Evolutionary conservation across 2,113 vertebrate genomes (phyloP).

Genomic region (Nycticebus coucang): DNA sequence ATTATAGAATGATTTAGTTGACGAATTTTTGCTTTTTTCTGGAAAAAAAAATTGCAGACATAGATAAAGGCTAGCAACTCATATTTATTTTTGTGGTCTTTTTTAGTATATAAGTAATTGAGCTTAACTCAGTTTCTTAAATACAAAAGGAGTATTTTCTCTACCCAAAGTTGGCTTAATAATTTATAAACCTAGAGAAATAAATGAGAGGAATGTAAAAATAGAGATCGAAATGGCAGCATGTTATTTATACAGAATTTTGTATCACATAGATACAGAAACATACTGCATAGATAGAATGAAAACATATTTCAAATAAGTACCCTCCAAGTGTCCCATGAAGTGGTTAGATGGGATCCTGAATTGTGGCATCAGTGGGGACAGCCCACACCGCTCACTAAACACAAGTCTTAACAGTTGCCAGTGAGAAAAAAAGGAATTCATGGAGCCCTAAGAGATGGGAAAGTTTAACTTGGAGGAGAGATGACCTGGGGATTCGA

Average conservation of each 20-base stretch:
- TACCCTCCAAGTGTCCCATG: neutral
- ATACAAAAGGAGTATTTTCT: neutral
- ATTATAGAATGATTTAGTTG: conserved; percentile 8
- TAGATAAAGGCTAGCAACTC: neutral
- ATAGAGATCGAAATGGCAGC: neutral
- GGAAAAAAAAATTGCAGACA: neutral
- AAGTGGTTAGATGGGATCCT: neutral
- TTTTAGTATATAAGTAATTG: neutral
- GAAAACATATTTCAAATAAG: neutral
- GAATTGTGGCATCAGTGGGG: neutral
- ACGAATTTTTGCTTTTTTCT: neutral
- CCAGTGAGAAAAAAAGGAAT: neutral
- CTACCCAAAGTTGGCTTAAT: neutral
- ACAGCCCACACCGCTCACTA: neutral
- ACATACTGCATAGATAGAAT: neutral
- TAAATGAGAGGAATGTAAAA: neutral
- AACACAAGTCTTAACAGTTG: neutral
- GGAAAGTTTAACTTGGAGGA: neutral
- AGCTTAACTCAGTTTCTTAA: neutral
- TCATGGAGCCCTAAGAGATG: neutral
- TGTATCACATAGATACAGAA: neutral
- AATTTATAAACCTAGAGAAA: neutral
- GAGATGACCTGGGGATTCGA: neutral
- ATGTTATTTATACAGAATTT: neutral
- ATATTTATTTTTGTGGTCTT: neutral